Evolutionary conservation across 2,113 vertebrate species (phyloP), one percentile per base, ranked within the genome.

Genomic region (Epinephelus cyanopodus): DNA sequence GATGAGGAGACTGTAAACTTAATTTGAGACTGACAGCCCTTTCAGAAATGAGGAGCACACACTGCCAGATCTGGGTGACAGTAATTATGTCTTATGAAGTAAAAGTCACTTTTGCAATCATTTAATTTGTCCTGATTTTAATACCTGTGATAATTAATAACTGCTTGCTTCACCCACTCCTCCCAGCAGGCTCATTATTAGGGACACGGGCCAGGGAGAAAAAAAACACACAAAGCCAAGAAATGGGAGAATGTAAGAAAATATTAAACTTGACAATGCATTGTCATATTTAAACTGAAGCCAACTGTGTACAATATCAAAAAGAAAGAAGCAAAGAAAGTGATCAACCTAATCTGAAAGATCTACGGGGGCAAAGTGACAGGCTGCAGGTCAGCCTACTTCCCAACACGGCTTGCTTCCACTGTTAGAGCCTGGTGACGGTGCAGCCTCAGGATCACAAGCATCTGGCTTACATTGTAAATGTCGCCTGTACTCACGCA

Each of bases 381-480:
- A 42, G 23, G 27, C 54, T 47, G 77, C 65, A 57, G 53, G 48
- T 68, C 2, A 2, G 25, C n/a, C 62, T 77, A 33, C 19, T 56
- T 12, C 39, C 12, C 48, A 74, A 53, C 52, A 19, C 1, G 2
- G n/a, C 74, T 25, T 8, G 14, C 14, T n/a, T 58, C 57, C 42
- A 0, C 27, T 10, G 15, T 81, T 54, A 53, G 78, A 61, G 27
- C 17, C 67, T 4, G 69, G 14, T 23, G 39, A 50, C 18, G 3
- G 2, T 2, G 23, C 29, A 15, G 74, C 80, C 82, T 54, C 57
- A 0, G 73, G 80, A 73, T 86, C 66, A 60, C 53, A 25, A 70
- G 62, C 83, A 86, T 88, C 78, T 86, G 90, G 71, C 84, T 39
- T 50, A 29, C 53, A 66, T 86, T 66, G 72, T 53, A 83, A 42